Percentiles rank a stretch among this genome's conserved stretches.
Evolutionary conservation across 1,140 invertebrate species (phyloP).

Genomic region (Scaptomyza pallida): DNA sequence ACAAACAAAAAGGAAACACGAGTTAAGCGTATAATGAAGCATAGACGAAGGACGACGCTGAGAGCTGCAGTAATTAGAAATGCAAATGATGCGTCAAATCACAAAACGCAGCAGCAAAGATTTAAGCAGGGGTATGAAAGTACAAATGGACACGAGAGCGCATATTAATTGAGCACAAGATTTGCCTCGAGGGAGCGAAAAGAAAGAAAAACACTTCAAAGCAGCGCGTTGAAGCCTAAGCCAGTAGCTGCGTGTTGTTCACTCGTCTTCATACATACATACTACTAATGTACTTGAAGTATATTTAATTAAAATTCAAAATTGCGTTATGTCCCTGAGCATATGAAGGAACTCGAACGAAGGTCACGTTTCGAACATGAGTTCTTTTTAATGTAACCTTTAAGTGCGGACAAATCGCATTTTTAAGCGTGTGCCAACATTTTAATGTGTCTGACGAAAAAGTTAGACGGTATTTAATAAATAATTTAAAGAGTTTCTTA

Average conservation of each 20-base stretch:
- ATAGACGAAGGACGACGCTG: not conserved
- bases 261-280: too few species aligned
- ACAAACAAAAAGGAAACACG: conserved; percentile 24
- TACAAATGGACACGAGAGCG: conserved; percentile 21
- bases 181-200: not conserved
- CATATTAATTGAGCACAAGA: conserved; percentile 45
- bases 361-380: conserved; percentile 6
- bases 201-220: conserved; percentile 10
- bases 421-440: too few species aligned
- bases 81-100: conserved; percentile 51
- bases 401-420: not conserved
- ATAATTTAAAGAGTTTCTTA: not conserved
- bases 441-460: not conserved
- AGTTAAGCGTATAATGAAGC: conserved; percentile 3
- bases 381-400: not conserved
- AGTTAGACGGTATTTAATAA: not conserved
- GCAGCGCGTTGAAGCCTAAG: conserved; percentile 7
- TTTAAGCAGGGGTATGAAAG: not conserved
- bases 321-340: conserved; percentile 8
- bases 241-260: conserved; percentile 14
- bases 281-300: conserved; percentile 25
- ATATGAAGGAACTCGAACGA: not conserved
- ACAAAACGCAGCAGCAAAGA: conserved; percentile 24
- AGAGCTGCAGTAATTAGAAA: conserved; percentile 50
- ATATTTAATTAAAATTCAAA: conserved; percentile 46